Evolutionary conservation across 2,797 vertebrate genomes (phyloP).

Genomic region (Pipistrellus pygmaeus): DNA sequence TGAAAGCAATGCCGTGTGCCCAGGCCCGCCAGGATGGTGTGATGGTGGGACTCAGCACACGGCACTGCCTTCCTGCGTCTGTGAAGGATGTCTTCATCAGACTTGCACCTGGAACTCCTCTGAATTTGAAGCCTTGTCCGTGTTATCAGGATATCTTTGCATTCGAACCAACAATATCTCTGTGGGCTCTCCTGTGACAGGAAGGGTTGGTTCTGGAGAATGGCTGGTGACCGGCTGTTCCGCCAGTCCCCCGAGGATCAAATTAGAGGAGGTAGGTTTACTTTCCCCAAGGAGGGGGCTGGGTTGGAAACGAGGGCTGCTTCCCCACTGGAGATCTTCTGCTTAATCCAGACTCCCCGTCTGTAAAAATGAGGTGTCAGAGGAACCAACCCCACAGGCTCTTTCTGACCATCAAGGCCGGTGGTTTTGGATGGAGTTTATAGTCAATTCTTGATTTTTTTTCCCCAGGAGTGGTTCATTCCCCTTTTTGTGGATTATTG

Average conservation of each 20-base stretch:
- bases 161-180: conserved; percentile 61
- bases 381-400: background rate
- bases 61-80: conserved; percentile 53
- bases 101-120: conserved; percentile 17
- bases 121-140: conserved; percentile 70
- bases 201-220: conserved; percentile 36
- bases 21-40: background rate
- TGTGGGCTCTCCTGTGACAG: conserved; percentile 40
- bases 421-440: background rate
- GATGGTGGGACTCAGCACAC: background rate
- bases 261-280: conserved; percentile 56
- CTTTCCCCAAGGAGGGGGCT: background rate
- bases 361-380: background rate
- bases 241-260: conserved; percentile 44
- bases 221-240: conserved; percentile 69
- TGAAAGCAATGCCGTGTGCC: background rate
- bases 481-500: background rate
- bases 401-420: background rate
- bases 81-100: conserved; percentile 70
- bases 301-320: background rate
- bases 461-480: background rate
- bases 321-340: background rate
- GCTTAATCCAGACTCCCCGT: background rate
- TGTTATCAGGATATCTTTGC: conserved; percentile 73
- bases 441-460: conserved; percentile 42